phyloP scores from a whole-genome alignment of 2,797 vertebrate genomes.

The Myotis daubentonii region DNA sequence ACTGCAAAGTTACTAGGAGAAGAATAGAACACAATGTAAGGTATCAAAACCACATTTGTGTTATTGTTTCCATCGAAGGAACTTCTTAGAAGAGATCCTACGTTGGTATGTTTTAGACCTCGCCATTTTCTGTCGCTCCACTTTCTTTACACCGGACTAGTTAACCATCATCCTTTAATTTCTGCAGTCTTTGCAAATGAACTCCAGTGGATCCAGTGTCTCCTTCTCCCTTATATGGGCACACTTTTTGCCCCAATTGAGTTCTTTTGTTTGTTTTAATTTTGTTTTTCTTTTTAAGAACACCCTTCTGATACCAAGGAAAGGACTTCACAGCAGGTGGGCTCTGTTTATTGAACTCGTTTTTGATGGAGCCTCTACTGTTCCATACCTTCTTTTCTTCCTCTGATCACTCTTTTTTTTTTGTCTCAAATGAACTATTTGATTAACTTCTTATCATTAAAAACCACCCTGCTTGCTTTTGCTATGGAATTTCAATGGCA shows the following conservation, averaged over 20 bases:
- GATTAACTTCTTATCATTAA: not conserved
- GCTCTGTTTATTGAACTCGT: not conserved
- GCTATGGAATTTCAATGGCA: not conserved
- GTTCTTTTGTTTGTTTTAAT: not conserved
- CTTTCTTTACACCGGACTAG: not conserved
- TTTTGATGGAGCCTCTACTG: not conserved
- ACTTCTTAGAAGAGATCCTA: conserved; percentile 45
- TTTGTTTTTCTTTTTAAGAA: not conserved
- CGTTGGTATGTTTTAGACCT: conserved; percentile 9
- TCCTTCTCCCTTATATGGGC: not conserved
- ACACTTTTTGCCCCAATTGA: not conserved
- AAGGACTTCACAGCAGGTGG: not conserved
- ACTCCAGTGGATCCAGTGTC: not conserved
- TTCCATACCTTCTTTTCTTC: not conserved
- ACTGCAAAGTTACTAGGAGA: conserved; percentile 80
- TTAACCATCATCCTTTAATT: not conserved
- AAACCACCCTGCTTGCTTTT: not conserved
- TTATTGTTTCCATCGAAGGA: conserved; percentile 23
- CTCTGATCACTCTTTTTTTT: not conserved
- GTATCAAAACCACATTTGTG: not conserved
- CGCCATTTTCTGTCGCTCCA: not conserved
- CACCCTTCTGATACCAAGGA: not conserved
- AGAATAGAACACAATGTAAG: not conserved
- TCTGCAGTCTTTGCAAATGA: conserved; percentile 16
- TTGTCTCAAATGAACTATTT: not conserved